phyloP scores from a whole-genome alignment of 2,113 vertebrate species.

The Tachysurus fulvidraco region DNA sequence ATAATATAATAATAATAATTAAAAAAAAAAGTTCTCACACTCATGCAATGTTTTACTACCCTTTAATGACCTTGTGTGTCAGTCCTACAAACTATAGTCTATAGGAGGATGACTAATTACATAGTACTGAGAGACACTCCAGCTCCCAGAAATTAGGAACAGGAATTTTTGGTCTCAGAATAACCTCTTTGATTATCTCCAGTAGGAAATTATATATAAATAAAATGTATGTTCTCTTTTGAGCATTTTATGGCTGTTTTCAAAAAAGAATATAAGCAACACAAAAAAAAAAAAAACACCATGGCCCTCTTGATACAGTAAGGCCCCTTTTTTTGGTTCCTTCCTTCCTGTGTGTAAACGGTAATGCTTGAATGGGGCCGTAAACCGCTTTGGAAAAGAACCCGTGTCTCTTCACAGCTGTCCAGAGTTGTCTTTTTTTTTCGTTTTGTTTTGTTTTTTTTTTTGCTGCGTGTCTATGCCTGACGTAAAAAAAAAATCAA shows the following conservation, averaged over 20 bases:
- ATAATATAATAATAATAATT: background rate
- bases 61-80: background rate
- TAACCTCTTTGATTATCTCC: background rate
- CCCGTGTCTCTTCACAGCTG: slow-evolving; percentile 75
- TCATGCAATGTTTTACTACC: background rate
- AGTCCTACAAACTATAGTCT: background rate
- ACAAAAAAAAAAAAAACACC: slow-evolving; percentile 34
- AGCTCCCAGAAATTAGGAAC: background rate
- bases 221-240: slow-evolving; percentile 4
- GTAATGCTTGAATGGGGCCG: slow-evolving; percentile 74
- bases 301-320: slow-evolving; percentile 66
- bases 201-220: slow-evolving; percentile 31
- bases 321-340: slow-evolving; percentile 69
- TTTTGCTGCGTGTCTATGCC: slow-evolving; percentile 48
- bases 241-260: slow-evolving; percentile 8
- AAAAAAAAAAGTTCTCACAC: background rate
- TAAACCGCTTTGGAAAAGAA: slow-evolving; percentile 70
- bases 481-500: slow-evolving; percentile 56
- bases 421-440: slow-evolving; percentile 63
- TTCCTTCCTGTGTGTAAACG: slow-evolving; percentile 81
- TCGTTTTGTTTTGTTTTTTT: too few relatives aligned
- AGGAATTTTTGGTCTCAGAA: slow-evolving; percentile 20
- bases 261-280: slow-evolving; percentile 46
- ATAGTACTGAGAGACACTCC: background rate
- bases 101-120: slow-evolving; percentile 3